Evolutionary conservation across 2,797 vertebrate genomes (phyloP).

Genomic region (Cyprinodon diabolis): DNA sequence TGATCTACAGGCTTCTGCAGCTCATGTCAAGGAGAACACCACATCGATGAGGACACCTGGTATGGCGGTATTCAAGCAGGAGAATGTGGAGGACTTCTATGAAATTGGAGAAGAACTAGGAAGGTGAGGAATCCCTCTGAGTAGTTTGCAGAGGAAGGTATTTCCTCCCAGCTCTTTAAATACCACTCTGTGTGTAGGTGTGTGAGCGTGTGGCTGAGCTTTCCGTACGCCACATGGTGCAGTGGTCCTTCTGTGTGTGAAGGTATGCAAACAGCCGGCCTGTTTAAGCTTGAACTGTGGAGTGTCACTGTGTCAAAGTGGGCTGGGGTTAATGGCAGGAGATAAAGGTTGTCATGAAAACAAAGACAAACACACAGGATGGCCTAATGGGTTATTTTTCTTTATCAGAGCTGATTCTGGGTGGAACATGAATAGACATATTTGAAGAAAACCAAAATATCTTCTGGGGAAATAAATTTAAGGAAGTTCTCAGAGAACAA

Average conservation of each 20-base stretch:
- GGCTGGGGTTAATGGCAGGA: conserved; percentile 41
- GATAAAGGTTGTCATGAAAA: conserved; percentile 30
- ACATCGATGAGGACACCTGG: conserved; percentile 86
- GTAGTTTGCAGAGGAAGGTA: neutral
- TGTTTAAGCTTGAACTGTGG: conserved; percentile 62
- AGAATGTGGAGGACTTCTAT: conserved; percentile 94
- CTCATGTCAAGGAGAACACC: conserved; percentile 36
- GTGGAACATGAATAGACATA: conserved; percentile 1
- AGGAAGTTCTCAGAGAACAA: conserved; percentile 57
- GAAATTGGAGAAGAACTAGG: conserved; percentile 92
- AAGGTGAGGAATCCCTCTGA: conserved; percentile 82
- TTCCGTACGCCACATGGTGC: conserved; percentile 1
- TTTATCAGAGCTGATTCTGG: conserved; percentile 1
- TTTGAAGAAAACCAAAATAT: conserved; percentile 30
- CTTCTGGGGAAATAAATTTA: conserved; percentile 45
- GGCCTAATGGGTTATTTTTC: neutral
- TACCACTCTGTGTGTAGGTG: conserved; percentile 4
- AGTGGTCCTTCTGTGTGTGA: conserved; percentile 24
- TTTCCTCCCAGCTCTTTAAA: conserved; percentile 3
- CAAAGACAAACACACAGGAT: neutral
- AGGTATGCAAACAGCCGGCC: conserved; percentile 55
- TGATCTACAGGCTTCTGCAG: conserved; percentile 16
- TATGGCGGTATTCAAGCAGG: conserved; percentile 96
- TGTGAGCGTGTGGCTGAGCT: conserved; percentile 35
- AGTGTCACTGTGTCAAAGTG: conserved; percentile 38